Base-by-base conservation (phyloP, 2,797 vertebrate genomes). In the Thunnus albacares region DNA sequence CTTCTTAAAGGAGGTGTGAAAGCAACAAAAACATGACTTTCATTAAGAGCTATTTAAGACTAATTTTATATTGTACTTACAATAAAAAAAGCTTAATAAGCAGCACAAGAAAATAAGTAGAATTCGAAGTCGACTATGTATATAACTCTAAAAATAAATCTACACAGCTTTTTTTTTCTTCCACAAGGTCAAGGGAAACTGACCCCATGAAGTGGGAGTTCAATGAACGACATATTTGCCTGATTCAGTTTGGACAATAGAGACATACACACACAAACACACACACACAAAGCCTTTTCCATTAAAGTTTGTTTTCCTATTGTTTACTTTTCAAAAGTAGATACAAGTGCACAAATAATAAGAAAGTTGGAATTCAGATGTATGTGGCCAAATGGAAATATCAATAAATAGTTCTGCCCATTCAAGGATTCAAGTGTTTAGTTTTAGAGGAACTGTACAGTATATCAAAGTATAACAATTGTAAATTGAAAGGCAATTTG, bases 1-100 rank as follows among this genome's bases (percentile, higher is more conserved):
- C 78, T 49, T 60, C 20, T 52, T 12, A 59, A 30, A 55, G 13
- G n/a, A 49, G 13, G 43, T 22, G 30, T 49, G 33, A 64, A 59
- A 55, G 17, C 8, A 69, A 11, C 68, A 43, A 53, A 74, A 68
- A 62, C 8, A 13, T 3, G 11, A 65, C 74, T 68, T 17, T 26
- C 26, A 70, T 59, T 22, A 30, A 59, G 30, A 74, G 13, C 22
- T 35, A 22, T 72, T 75, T 75, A 20, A n/a, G 7, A 64, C 3
- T 1, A 10, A 58, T 56, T 2, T 51, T 3, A 47, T 28, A 11
- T 15, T 14, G 22, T 20, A 45, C 2, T 30, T 61, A 18, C 5
- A 72, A 28, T 30, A 73, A 20, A 47, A 22, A 60, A 7, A 49
- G 8, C 28, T 56, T 24, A 80, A 33, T 2, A 52, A 28, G 17